Conservation (phyloP, 2,888 invertebrate genomes). For the Parascotia fuliginaria region DNA sequence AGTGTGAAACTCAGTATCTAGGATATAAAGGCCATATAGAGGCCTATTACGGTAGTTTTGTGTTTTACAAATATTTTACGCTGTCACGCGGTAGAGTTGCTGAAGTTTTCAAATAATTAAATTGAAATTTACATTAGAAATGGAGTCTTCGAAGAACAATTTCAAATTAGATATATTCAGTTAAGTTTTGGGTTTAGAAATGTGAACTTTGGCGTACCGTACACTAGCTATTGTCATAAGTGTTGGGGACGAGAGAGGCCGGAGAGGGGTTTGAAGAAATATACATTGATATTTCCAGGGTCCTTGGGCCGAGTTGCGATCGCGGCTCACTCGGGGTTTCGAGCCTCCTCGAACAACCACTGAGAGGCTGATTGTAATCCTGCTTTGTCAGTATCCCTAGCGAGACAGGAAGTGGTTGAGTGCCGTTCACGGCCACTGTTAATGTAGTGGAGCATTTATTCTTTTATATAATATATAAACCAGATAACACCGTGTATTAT, state of each 20-base stretch:
- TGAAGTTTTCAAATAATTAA: not conserved
- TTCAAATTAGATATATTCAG: constrained; percentile 36
- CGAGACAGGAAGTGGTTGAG: constrained; percentile 57
- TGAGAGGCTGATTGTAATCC: constrained; percentile 67
- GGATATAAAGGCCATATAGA: too few species aligned
- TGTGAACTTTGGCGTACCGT: constrained; percentile 45
- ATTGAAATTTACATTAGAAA: not conserved
- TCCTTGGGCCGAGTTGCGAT: constrained; percentile 58
- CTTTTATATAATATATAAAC: constrained; percentile 2
- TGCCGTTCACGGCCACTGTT: constrained; percentile 37
- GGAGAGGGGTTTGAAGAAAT: constrained; percentile 47
- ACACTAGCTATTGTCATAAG: constrained; percentile 55
- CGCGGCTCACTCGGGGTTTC: constrained; percentile 57
- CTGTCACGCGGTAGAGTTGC: too few species aligned
- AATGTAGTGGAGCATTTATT: constrained; percentile 19
- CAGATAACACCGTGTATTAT: not conserved
- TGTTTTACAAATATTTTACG: too few species aligned
- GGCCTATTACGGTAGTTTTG: too few species aligned
- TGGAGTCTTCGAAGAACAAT: constrained; percentile 11
- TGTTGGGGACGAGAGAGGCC: constrained; percentile 37
- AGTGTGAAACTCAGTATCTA: too few species aligned
- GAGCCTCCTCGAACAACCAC: constrained; percentile 63
- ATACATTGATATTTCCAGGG: constrained; percentile 69
- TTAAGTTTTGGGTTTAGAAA: constrained; percentile 39
- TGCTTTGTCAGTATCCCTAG: constrained; percentile 63